Conservation (phyloP, 2,888 invertebrate genomes). For the Lepidonotus clava region DNA sequence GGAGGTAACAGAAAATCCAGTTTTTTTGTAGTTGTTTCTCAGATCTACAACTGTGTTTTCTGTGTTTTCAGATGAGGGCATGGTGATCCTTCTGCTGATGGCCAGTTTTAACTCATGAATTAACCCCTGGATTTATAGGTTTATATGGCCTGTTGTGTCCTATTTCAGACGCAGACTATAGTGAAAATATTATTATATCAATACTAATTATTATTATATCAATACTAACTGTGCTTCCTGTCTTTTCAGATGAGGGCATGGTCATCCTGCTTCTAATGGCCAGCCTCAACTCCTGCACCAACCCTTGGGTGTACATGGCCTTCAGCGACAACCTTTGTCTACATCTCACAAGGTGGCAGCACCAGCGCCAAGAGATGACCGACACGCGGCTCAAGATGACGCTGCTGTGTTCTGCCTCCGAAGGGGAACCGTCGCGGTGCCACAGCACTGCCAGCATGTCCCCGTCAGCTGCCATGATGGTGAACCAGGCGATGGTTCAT, state of each 20-base stretch:
- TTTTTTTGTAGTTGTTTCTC: too few relatives aligned
- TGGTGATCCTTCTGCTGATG: slow-evolving; percentile 62
- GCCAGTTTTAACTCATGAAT: slow-evolving; percentile 64
- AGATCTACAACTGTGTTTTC: too few relatives aligned
- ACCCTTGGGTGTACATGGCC: slow-evolving; percentile 65
- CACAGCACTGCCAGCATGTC: not conserved
- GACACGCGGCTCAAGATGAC: slow-evolving; percentile 11
- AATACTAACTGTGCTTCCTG: not conserved
- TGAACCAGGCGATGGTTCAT: not conserved
- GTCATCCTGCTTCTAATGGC: slow-evolving; percentile 63
- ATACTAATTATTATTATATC: too few relatives aligned
- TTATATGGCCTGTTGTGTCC: too few relatives aligned
- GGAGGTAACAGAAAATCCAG: too few relatives aligned
- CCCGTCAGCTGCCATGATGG: not conserved
- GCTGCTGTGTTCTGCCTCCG: not conserved
- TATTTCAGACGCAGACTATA: too few relatives aligned
- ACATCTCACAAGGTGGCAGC: not conserved
- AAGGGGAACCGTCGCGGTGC: not conserved
- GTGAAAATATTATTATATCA: not conserved
- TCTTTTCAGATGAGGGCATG: slow-evolving; percentile 56
- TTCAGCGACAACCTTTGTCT: slow-evolving; percentile 62
- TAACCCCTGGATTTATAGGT: slow-evolving; percentile 65
- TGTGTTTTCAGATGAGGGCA: slow-evolving; percentile 50
- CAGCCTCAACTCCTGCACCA: slow-evolving; percentile 64
- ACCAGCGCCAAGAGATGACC: not conserved